Percentiles rank a stretch among this genome's conserved stretches.
Conservation (phyloP, 2,797 vertebrate genomes). For the Malurus leucopterus region DNA sequence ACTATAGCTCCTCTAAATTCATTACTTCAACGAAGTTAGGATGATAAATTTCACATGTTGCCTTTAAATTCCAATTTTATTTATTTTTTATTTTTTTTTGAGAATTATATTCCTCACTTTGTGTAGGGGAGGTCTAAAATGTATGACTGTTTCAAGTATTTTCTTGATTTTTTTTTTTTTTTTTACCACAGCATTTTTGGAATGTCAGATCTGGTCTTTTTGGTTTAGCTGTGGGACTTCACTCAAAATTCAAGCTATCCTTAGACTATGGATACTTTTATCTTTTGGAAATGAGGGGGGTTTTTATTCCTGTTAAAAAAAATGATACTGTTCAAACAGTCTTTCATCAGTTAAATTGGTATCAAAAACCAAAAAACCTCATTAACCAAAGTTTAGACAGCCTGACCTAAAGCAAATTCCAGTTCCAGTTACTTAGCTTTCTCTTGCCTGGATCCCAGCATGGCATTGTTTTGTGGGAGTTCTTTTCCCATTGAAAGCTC, state of each 20-base stretch:
- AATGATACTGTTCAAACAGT: background rate
- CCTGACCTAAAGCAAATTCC: background rate
- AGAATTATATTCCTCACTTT: background rate
- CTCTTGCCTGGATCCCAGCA: background rate
- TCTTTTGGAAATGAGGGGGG: background rate
- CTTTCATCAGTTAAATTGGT: background rate
- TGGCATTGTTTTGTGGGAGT: background rate
- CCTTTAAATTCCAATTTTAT: background rate
- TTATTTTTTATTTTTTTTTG: background rate
- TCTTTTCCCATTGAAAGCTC: background rate
- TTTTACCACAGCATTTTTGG: background rate
- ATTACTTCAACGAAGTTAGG: background rate
- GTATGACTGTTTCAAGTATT: background rate
- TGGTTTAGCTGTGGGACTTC: background rate
- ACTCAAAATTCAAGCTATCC: background rate
- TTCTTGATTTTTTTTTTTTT: background rate
- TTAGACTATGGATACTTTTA: background rate
- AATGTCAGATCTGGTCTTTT: background rate
- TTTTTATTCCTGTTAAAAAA: background rate
- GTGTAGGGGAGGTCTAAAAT: background rate
- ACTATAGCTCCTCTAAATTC: background rate
- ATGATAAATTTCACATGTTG: background rate
- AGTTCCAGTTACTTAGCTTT: background rate
- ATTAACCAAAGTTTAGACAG: background rate
- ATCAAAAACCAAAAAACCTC: background rate